Evolutionary conservation across 1,140 invertebrate species (phyloP), one percentile per base, ranked within the genome.

Genomic region (Maniola jurtina): DNA sequence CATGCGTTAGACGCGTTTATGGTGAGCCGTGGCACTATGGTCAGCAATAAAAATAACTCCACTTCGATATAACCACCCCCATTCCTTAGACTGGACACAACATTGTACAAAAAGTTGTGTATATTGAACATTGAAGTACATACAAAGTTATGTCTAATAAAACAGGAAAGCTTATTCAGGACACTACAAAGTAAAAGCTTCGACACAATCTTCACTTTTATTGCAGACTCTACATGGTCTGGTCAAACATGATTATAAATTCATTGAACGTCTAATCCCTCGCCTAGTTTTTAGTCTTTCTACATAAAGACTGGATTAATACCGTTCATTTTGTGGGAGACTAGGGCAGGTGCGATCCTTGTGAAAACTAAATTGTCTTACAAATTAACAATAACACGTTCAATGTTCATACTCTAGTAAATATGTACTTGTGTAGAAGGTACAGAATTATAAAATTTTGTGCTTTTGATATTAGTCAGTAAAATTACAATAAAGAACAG

Each of bases 41-140:
- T 55, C 68, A 48, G 64, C 64, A 55, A 68, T 68, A 68, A 61
- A 71, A 68, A 68, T 57, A 55, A 48, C 55, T 35, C 38, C 45
- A 52, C 60, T 16, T 36, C 47, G 42, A 58, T 60, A 33, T 60
- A n/a, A 13, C 25, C 33, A 55, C 52, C 52, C 52, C 9, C 15
- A 9, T 52, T 7, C 48, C 8, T 9, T 6, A 11, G 7, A 38
- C 10, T 38, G 6, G 10, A 38, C 7, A 38, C 38, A 3, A 38
- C 10, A 45, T 45, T 9, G 0, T 45, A 45, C 25, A 25, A 25
- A 25, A 25, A 25, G 25, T 25, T 4, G 25, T 25, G 25, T 25
- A 25, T 25, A 25, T 25, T 25, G 25, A 25, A 1, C 25, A 25
- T 25, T 25, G 25, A 15, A 48, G 45, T 38, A 36, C 36, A 6